Percentiles rank a stretch among this genome's conserved stretches.
These are phyloP conservation scores for Syngnathus typhle DNA, from an alignment of 2,113 vertebrate species.

Conservation along the genomic window DNA sequence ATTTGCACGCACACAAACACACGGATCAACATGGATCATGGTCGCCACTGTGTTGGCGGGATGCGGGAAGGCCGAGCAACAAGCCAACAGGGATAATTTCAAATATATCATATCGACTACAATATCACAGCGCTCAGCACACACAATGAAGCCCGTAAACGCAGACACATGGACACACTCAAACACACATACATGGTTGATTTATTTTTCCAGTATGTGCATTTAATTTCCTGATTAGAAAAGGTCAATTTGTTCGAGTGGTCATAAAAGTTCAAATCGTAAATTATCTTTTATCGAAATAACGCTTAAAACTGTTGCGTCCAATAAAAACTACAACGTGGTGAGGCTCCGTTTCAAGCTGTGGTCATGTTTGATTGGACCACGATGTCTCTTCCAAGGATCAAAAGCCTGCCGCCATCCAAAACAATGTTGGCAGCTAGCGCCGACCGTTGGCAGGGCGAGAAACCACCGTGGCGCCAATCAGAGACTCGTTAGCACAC, in stretches of 20 bases:
- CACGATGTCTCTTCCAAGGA: neutral
- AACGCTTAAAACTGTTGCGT: neutral
- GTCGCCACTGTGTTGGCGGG: neutral
- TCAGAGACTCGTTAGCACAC: constrained; percentile 7
- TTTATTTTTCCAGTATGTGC: neutral
- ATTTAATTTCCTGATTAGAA: neutral
- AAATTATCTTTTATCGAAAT: neutral
- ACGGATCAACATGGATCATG: neutral
- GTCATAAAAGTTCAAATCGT: neutral
- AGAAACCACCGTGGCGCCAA: constrained; percentile 31
- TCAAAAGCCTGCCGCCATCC: neutral
- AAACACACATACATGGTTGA: neutral
- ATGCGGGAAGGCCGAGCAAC: neutral
- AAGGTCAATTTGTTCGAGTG: neutral
- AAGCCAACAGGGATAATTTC: neutral
- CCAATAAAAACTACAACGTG: neutral
- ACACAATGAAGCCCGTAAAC: neutral
- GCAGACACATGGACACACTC: neutral
- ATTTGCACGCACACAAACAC: neutral
- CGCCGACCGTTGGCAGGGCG: constrained; percentile 21
- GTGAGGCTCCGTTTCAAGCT: neutral
- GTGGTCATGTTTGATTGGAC: neutral
- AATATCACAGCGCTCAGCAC: neutral
- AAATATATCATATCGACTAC: neutral
- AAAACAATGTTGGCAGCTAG: neutral